Conservation (phyloP, 1,140 invertebrate genomes). For the Drosophila rhopaloa region DNA sequence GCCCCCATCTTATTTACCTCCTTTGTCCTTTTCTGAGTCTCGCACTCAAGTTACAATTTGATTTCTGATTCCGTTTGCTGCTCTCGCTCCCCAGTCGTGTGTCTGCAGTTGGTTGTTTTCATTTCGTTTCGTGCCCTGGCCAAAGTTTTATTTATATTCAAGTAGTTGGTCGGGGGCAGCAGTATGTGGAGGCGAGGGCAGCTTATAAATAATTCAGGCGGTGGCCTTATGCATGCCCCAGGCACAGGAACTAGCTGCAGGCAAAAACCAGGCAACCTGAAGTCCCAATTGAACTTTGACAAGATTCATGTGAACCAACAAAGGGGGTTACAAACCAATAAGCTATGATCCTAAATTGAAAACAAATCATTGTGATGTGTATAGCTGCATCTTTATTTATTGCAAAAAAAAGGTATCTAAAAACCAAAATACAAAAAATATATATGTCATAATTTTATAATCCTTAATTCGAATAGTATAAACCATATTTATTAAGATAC, state of each 20-base stretch:
- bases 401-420: no score
- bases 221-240: constrained; percentile 34
- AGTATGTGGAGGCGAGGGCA: constrained; percentile 17
- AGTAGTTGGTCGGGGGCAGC: constrained; percentile 1
- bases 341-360: background rate
- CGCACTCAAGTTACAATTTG: constrained; percentile 75
- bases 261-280: constrained; percentile 2
- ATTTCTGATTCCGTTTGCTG: constrained; percentile 68
- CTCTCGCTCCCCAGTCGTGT: constrained; percentile 35
- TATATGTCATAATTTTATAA: no score
- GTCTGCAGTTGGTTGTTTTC: constrained; percentile 50
- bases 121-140: constrained; percentile 45
- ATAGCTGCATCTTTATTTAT: no score
- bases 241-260: constrained; percentile 24
- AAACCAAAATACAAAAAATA: no score
- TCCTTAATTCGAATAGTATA: no score
- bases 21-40: constrained; percentile 29
- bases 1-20: constrained; percentile 12
- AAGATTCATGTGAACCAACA: constrained; percentile 10
- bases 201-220: constrained; percentile 76
- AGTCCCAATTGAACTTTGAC: constrained; percentile 54
- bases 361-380: background rate
- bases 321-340: background rate
- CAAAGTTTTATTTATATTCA: constrained; percentile 66
- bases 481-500: no score